phyloP scores from a whole-genome alignment of 2,113 vertebrate species.

The Quiscalus mexicanus region DNA sequence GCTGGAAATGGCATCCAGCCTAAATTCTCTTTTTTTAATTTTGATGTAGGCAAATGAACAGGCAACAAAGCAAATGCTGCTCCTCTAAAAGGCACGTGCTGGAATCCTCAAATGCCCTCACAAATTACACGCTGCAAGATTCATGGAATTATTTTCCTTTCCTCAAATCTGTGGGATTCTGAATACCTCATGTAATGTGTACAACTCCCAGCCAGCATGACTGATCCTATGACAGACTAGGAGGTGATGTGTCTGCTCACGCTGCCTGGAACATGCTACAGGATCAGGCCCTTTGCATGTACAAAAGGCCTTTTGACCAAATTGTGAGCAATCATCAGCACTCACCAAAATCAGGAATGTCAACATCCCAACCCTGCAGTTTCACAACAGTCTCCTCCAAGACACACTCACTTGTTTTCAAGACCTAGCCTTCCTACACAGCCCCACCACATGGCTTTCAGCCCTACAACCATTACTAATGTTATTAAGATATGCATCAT shows the following conservation, averaged over 20 bases:
- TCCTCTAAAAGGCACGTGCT: not conserved
- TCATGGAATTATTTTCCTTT: not conserved
- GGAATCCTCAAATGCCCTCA: conserved; percentile 27
- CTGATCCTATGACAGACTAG: not conserved
- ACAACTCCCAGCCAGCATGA: not conserved
- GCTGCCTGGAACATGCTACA: not conserved
- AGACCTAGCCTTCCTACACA: not conserved
- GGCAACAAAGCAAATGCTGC: not conserved
- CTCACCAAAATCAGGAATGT: not conserved
- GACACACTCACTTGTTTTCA: not conserved
- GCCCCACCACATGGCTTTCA: not conserved
- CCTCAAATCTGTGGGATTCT: not conserved
- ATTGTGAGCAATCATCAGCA: not conserved
- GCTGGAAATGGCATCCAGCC: conserved; percentile 53
- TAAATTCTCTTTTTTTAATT: not conserved
- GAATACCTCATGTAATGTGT: not conserved
- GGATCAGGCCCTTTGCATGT: accelerated
- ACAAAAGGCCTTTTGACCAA: not conserved
- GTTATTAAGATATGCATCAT: not conserved
- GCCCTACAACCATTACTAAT: not conserved
- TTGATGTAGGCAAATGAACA: not conserved
- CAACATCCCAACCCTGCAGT: not conserved
- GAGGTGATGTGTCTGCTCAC: not conserved
- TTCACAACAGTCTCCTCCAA: not conserved
- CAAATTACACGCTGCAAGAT: not conserved